Percentiles rank a stretch among this genome's conserved stretches.
phyloP scores from a whole-genome alignment of 2,113 vertebrate genomes.

The Phasianus colchicus region DNA sequence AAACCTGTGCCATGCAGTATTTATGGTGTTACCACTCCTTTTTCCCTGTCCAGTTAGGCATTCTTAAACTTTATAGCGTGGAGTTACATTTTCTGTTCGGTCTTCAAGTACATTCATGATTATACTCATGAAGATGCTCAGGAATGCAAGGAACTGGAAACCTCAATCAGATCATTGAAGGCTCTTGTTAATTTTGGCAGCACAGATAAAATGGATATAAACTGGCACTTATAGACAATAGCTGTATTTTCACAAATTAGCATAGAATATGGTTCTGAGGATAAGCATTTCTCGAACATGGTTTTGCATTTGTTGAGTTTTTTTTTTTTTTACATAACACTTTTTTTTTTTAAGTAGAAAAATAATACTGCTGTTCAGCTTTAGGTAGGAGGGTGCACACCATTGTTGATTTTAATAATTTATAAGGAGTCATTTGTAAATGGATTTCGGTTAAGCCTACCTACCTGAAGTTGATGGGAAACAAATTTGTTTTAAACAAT shows the following conservation, averaged over 20 bases:
- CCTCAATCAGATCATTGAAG: background rate
- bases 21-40: background rate
- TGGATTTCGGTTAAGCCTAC: background rate
- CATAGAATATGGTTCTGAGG: background rate
- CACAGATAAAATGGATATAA: background rate
- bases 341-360: constrained; percentile 2
- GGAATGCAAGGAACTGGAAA: background rate
- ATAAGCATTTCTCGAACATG: background rate
- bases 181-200: background rate
- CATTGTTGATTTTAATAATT: background rate
- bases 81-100: background rate
- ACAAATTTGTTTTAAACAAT: background rate
- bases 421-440: background rate
- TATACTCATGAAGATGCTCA: constrained; percentile 14
- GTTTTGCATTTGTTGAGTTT: background rate
- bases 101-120: constrained; percentile 23
- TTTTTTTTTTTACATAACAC: background rate
- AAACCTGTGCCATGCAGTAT: constrained; percentile 3
- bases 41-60: constrained; percentile 50
- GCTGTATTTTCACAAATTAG: background rate
- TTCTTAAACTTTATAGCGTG: constrained; percentile 14
- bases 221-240: background rate
- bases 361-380: background rate
- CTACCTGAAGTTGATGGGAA: background rate
- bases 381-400: background rate